Base-by-base conservation (phyloP, 2,113 vertebrate species). In the Myodes glareolus region DNA sequence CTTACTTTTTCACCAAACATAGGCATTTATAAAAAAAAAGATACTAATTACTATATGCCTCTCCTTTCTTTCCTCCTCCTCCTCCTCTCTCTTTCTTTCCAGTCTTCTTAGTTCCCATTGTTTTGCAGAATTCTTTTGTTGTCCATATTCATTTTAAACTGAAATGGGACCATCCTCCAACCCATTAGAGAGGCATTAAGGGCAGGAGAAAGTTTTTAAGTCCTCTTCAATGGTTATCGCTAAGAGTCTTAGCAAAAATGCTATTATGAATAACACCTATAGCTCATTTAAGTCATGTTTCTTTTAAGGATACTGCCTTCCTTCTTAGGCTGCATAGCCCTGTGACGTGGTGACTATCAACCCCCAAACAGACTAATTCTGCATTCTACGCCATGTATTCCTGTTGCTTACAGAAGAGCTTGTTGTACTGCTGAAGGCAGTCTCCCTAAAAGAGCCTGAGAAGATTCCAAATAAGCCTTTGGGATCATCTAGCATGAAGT, bases 391-490 rank as follows among this genome's bases (percentile, higher is more conserved):
- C 89, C 72, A 80, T 17, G 1, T 21, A 45, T 93, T 80, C 33
- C 47, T 87, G 82, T 89, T 73, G 33, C 82, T 96, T 87, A 88
- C 50, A 90, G 89, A 91, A 88, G 31, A 82, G 13, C 42, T 77
- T 61, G 12, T 50, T 88, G 68, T 73, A 55, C 58, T 86, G 75
- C 70, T 67, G 45, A 96, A 96, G 61, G 65, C 36, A 82, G 52
- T 96, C 63, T 88, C 52, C 70, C 63, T 84, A 52, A 65, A 93
- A 84, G 29, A 91, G 29, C 93, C 9, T 88, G 52, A 21, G 36
- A 94, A 72, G 82, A 78, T 96, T 96, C 63, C 47, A 86, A 91
- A 92, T 67, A 92, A 97, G 82, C 52, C 58, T 94, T 80, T n/a
- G 87, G 96, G 82, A 82, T 91, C 68, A 84, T 75, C 67, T 63